Evolutionary conservation across 2,113 vertebrate species (phyloP), one percentile per base, ranked within the genome.

Genomic region (Speoplatyrhinus poulsoni): DNA sequence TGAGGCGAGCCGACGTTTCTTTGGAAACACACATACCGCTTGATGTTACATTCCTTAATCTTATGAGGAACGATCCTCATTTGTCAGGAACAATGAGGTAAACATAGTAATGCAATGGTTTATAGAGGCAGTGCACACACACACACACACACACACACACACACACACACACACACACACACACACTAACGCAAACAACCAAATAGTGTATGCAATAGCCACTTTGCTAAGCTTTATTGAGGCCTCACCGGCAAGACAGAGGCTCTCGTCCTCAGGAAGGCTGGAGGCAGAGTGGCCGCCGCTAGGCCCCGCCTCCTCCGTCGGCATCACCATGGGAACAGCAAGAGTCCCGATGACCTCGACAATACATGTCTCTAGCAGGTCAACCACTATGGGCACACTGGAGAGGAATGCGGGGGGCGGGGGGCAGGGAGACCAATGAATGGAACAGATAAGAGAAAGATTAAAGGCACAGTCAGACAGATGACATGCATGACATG

Each of bases 1-100:
- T 98, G 76, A 96, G 89, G 53, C 94, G 95, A 63, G 94, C 88
- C n/a, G 95, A 90, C 0, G 90, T 75, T 13, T 95, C 94, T 90
- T 90, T 84, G 46, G 82, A 85, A 6, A 73, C 82, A 48, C 5
- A 60, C 3, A 4, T 11, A 36, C 19, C 10, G 13, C 49, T 26
- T 26, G 26, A 11, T 50, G 7, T 50, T 10, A 0, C 1, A 50
- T 50, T 50, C 49, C 10, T 10, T 50, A 1, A 50, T 50, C 36
- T 50, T 50, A 50, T 50, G 10, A 3, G 12, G 48, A 50, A 11
- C 13, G 2, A 11, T 9, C 48, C 10, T 50, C 8, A 50, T 50
- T 50, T 50, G 49, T 11, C 10, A 12, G 13, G 13, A 12, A 12
- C 11, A 13, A 50, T 50, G 11, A 12, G 3, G 12, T 50, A 41